These are phyloP conservation scores for Automeris io DNA, from an alignment of 2,888 invertebrate species.

Conservation along the genomic window DNA sequence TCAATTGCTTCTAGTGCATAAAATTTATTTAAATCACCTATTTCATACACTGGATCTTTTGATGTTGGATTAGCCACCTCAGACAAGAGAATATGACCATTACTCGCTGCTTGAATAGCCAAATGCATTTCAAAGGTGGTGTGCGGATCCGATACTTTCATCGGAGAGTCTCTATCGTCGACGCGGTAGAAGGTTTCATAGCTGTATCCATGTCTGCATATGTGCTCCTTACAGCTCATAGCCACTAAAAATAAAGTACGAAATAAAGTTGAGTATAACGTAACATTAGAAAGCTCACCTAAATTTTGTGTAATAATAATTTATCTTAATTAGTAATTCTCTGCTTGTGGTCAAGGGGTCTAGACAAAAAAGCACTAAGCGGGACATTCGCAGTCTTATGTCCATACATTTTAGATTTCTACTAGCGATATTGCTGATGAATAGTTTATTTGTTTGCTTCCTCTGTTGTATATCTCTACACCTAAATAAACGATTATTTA, in stretches of 20 bases:
- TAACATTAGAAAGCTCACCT: not conserved
- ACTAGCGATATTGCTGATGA: too few relatives aligned
- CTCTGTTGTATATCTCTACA: too few relatives aligned
- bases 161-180: slow-evolving; percentile 30
- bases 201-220: slow-evolving; percentile 71
- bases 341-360: too few relatives aligned
- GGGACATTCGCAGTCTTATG: too few relatives aligned
- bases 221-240: slow-evolving; percentile 71
- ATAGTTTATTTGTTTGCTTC: too few relatives aligned
- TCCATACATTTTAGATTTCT: too few relatives aligned
- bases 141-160: slow-evolving; percentile 23
- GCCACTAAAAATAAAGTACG: slow-evolving; percentile 50
- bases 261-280: not conserved
- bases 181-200: slow-evolving; percentile 78
- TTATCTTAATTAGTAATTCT: too few relatives aligned
- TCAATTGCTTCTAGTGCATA: not conserved
- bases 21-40: slow-evolving; percentile 56
- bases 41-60: slow-evolving; percentile 80
- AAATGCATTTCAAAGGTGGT: slow-evolving; percentile 78
- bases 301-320: not conserved
- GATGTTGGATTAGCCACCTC: slow-evolving; percentile 56
- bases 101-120: slow-evolving; percentile 80
- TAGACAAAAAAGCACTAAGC: too few relatives aligned
- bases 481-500: too few relatives aligned
- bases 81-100: slow-evolving; percentile 83